phyloP scores from a whole-genome alignment of 2,888 invertebrate species.

The Spodoptera exigua region DNA sequence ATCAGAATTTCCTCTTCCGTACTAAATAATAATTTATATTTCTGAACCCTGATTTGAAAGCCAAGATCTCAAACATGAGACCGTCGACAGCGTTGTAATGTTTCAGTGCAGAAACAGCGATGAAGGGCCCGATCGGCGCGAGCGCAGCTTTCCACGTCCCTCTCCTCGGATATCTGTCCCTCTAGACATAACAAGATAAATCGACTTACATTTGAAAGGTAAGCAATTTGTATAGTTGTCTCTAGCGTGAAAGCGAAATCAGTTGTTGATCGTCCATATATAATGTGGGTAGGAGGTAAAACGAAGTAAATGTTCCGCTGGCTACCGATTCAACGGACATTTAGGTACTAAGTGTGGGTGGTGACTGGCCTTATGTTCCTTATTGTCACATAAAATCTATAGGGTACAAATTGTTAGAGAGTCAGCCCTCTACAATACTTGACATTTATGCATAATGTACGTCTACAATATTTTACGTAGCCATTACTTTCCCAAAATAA shows the following conservation, averaged over 20 bases:
- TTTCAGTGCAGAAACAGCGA: conserved; percentile 55
- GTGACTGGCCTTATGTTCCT: conserved; percentile 8
- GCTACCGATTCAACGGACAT: conserved; percentile 12
- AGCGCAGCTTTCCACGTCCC: conserved; percentile 66
- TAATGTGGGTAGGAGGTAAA: conserved; percentile 53
- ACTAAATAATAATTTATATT: conserved; percentile 45
- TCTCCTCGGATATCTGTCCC: conserved; percentile 69
- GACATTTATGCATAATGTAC: background rate
- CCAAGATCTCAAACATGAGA: conserved; percentile 46
- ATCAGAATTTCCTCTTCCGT: conserved; percentile 36
- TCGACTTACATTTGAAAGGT: conserved; percentile 77
- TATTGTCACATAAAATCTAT: conserved; percentile 17
- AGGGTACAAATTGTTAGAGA: conserved; percentile 21
- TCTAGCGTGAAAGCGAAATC: conserved; percentile 68
- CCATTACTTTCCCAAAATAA: no score
- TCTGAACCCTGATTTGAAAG: conserved; percentile 47
- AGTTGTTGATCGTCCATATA: conserved; percentile 57
- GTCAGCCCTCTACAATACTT: background rate
- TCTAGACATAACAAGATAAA: conserved; percentile 74
- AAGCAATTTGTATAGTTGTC: conserved; percentile 78
- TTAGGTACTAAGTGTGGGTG: conserved; percentile 33
- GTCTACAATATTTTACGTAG: no score
- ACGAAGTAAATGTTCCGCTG: conserved; percentile 39
- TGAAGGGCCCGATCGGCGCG: conserved; percentile 62
- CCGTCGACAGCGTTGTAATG: conserved; percentile 49